Percentiles rank a stretch among this genome's conserved stretches.
These are phyloP conservation scores for Trematocara zebra DNA, from an alignment of 2,113 vertebrate species.

Conservation along the genomic window DNA sequence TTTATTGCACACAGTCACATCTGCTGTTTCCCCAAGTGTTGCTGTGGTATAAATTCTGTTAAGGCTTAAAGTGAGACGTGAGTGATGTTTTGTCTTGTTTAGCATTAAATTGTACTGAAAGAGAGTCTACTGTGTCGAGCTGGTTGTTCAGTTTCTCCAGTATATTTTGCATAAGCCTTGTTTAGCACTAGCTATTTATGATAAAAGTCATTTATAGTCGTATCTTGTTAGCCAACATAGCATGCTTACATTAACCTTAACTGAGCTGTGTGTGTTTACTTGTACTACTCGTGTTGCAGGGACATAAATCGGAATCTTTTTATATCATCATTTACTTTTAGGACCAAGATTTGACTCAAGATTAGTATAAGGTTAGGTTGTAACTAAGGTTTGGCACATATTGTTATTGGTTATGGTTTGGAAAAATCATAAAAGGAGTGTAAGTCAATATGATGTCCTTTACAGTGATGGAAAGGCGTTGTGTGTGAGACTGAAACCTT, in stretches of 20 bases:
- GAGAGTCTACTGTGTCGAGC: not conserved
- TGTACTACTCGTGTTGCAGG: not conserved
- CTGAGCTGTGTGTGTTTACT: not conserved
- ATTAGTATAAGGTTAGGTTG: not conserved
- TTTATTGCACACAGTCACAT: not conserved
- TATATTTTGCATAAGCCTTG: not conserved
- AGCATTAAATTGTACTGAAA: not conserved
- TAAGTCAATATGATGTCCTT: not conserved
- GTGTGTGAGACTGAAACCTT: not conserved
- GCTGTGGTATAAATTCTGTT: not conserved
- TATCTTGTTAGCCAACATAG: not conserved
- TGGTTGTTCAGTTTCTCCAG: not conserved
- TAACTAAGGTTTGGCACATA: not conserved
- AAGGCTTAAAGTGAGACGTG: not conserved
- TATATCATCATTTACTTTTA: not conserved
- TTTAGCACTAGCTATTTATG: not conserved
- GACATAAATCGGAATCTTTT: not conserved
- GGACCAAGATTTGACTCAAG: not conserved
- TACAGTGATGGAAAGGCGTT: not conserved
- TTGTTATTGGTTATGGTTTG: not conserved
- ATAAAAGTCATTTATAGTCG: not conserved
- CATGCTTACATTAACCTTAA: not conserved
- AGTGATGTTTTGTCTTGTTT: not conserved
- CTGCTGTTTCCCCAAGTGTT: not conserved
- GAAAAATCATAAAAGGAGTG: not conserved